Evolutionary conservation across 2,797 vertebrate genomes (phyloP), one percentile per base, ranked within the genome.

Genomic region (Paguma larvata): DNA sequence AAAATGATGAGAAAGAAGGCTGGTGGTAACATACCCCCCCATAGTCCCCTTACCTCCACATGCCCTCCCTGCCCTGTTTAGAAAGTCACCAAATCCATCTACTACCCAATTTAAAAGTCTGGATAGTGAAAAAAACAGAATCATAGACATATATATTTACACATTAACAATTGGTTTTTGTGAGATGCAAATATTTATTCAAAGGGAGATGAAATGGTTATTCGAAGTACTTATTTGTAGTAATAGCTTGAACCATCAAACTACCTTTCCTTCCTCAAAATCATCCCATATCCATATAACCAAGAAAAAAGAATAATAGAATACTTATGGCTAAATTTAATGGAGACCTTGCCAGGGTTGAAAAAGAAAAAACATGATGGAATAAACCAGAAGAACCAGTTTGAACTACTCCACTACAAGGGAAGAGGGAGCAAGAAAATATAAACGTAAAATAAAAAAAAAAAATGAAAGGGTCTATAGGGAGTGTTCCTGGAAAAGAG

Each of bases 311-410:
- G 32, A 85, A 94, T 46, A 95, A 78, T 72, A 91, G 30, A 97
- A 90, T 75, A 77, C n/a, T 62, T 14, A 90, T 32, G 46, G 14
- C 12, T 89, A 92, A 41, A 94, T 27, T 63, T 89, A 94, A 89
- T 85, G 59, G 41, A 85, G 16, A 91, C 21, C n/a, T 95, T 97
- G 89, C 12, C 85, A 91, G 59, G n/a, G 16, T 73, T 62, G 2
- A 56, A 56, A 56, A 56, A 73, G 38, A 38, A 65, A 53, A 84
- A 93, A 75, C 30, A 68, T 73, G 46, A 77, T 19, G 67, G 25
- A 78, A 85, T 89, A 94, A 97, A 89, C 91, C 67, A 94, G 93
- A 94, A 92, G 62, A 97, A 96, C 93, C 83, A 93, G 78, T 93
- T 73, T 91, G 73, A 91, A 84, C 10, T 94, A 63, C 38, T 96